Conservation (phyloP, 2,797 vertebrate species). For the Enteromius argenteus region DNA sequence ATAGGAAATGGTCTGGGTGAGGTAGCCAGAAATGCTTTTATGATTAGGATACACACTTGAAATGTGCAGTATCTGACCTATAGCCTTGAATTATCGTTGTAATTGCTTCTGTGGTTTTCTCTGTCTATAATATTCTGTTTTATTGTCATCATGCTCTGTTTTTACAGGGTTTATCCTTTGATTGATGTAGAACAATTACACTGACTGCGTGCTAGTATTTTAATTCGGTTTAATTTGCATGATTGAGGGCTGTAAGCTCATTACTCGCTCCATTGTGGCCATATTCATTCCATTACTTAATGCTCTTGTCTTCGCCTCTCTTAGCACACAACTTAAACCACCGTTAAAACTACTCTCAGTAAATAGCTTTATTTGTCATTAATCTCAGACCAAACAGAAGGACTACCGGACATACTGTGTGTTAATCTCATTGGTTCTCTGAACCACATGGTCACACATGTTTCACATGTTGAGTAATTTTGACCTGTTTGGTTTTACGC, state of each 20-base stretch:
- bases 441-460: slow-evolving; percentile 59
- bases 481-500: not conserved
- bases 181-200: slow-evolving; percentile 53
- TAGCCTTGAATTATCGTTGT: not conserved
- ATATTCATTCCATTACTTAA: slow-evolving; percentile 79
- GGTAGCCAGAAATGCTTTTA: not conserved
- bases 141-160: slow-evolving; percentile 28
- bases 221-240: slow-evolving; percentile 78
- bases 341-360: slow-evolving; percentile 77
- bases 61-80: slow-evolving; percentile 18
- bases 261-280: slow-evolving; percentile 78
- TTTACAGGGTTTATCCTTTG: slow-evolving; percentile 27
- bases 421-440: slow-evolving; percentile 72
- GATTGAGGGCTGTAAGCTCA: slow-evolving; percentile 77
- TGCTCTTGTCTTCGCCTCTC: slow-evolving; percentile 76
- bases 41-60: slow-evolving; percentile 25
- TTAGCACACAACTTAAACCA: slow-evolving; percentile 72
- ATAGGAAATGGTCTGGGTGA: not conserved
- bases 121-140: slow-evolving; percentile 30
- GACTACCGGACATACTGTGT: slow-evolving; percentile 58
- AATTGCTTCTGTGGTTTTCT: slow-evolving; percentile 19
- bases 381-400: slow-evolving; percentile 77
- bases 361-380: slow-evolving; percentile 83
- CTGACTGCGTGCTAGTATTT: slow-evolving; percentile 54
- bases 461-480: not conserved